Conservation (phyloP, 1,140 invertebrate species). For the Sogatella furcifera region DNA sequence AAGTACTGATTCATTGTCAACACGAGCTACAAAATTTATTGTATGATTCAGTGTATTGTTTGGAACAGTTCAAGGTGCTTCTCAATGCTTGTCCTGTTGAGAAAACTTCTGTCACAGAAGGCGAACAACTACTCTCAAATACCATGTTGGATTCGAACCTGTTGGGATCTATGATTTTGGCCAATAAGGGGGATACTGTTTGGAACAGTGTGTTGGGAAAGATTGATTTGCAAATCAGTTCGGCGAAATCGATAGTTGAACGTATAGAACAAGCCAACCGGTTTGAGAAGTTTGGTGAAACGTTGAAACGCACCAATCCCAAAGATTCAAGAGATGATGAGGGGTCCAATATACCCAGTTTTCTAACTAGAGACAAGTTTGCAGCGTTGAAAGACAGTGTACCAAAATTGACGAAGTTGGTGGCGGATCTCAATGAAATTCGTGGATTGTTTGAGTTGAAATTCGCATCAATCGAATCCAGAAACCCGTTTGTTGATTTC, state of each 20-base stretch:
- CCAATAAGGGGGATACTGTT: conserved; percentile 37
- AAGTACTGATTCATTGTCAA: too few species aligned
- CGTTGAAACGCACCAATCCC: conserved; percentile 31
- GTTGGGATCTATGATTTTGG: conserved; percentile 30
- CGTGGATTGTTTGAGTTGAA: too few species aligned
- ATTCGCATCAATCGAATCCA: too few species aligned
- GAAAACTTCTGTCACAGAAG: background rate
- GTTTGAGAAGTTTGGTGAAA: conserved; percentile 34
- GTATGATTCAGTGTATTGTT: conserved; percentile 35
- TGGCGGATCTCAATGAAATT: too few species aligned
- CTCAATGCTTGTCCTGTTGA: conserved; percentile 43
- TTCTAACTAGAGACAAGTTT: too few species aligned
- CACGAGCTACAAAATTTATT: conserved; percentile 25
- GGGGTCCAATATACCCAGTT: too few species aligned
- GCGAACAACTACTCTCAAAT: background rate
- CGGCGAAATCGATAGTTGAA: too few species aligned
- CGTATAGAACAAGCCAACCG: too few species aligned
- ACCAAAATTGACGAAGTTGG: too few species aligned
- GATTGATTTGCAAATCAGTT: too few species aligned
- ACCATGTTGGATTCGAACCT: background rate
- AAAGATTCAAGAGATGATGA: conserved; percentile 23
- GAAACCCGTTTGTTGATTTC: too few species aligned
- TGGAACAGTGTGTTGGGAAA: conserved; percentile 31
- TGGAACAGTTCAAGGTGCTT: conserved; percentile 46
- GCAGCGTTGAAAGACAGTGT: too few species aligned